Conservation (phyloP, 2,888 invertebrate genomes). For the Hemaris fuciformis region DNA sequence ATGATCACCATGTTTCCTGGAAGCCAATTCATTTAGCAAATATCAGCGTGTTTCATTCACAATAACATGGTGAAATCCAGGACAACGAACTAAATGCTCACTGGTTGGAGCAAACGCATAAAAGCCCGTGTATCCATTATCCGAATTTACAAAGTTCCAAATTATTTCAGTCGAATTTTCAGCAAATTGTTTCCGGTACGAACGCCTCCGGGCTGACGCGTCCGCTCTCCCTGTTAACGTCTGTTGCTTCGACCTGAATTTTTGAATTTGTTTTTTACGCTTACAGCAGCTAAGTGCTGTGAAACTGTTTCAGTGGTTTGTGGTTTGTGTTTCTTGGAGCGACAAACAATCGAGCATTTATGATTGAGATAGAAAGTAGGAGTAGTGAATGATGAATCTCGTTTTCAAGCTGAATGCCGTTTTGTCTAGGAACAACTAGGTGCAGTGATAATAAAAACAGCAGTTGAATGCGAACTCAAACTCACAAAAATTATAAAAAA, state of each 20-base stretch:
- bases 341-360: no score
- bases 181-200: constrained; percentile 17
- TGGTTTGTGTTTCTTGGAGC: no score
- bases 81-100: constrained; percentile 3
- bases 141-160: constrained; percentile 20
- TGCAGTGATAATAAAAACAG: no score
- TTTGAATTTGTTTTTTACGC: neutral
- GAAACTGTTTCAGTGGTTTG: neutral
- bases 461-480: no score
- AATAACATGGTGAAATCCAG: constrained; percentile 17
- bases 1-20: neutral
- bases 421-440: no score
- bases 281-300: neutral
- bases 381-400: no score
- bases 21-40: neutral
- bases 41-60: no score
- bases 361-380: no score
- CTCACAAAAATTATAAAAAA: no score
- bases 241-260: constrained; percentile 7
- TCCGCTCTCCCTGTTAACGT: neutral
- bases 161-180: constrained; percentile 24
- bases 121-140: constrained; percentile 24
- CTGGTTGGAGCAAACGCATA: constrained; percentile 16
- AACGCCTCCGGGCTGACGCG: constrained; percentile 12
- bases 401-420: no score